phyloP scores from a whole-genome alignment of 2,113 vertebrate genomes.

The Planiliza haematocheilus region DNA sequence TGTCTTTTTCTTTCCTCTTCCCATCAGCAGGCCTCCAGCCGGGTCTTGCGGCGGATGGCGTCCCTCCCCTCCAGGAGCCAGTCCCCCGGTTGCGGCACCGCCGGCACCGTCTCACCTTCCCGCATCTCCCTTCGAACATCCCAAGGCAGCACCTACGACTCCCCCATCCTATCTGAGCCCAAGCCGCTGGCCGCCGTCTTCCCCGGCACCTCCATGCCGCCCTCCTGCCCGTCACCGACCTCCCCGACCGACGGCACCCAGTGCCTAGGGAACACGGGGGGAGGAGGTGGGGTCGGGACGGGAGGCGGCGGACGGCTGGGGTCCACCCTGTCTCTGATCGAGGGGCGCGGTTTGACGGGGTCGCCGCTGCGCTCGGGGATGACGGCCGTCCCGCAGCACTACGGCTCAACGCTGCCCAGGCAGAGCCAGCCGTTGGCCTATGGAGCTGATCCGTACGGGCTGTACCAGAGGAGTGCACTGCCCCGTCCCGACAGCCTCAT shows the following conservation, averaged over 20 bases:
- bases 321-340: conserved; percentile 79
- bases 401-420: conserved; percentile 90
- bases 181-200: conserved; percentile 86
- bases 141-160: conserved; percentile 91
- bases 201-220: conserved; percentile 89
- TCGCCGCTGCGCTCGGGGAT: conserved; percentile 91
- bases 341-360: conserved; percentile 64
- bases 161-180: conserved; percentile 89
- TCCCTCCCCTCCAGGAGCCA: conserved; percentile 95
- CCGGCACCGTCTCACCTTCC: conserved; percentile 88
- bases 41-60: conserved; percentile 91
- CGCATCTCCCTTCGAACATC: conserved; percentile 91
- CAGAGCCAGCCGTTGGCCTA: conserved; percentile 86
- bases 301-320: conserved; percentile 74
- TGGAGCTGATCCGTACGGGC: conserved; percentile 88
- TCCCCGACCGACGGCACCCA: conserved; percentile 75
- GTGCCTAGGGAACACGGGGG: conserved; percentile 61
- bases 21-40: conserved; percentile 80
- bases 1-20: conserved; percentile 12
- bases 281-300: conserved; percentile 69
- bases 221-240: conserved; percentile 82
- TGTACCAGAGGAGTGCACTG: conserved; percentile 95
- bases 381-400: conserved; percentile 94
- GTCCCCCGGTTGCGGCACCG: conserved; percentile 90
- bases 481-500: conserved; percentile 96